Base-by-base conservation (phyloP, 2,797 vertebrate genomes). In the Cyclura pinguis region DNA sequence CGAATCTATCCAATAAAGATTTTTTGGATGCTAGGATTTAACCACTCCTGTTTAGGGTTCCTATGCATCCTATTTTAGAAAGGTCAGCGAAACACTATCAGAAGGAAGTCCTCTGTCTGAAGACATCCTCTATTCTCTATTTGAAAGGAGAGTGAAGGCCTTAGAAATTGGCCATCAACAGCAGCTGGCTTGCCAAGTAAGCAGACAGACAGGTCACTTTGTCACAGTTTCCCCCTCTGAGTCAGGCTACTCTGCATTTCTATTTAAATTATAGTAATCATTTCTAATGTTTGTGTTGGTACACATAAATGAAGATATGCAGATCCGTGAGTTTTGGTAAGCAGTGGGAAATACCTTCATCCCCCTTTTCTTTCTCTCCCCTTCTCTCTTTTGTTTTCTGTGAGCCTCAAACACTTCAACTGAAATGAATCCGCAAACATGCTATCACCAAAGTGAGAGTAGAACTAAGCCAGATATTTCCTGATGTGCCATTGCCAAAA, bases 271-370 rank as follows among this genome's bases (percentile, higher is more conserved):
- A 87, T 14, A 50, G 18, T 8, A 80, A 77, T 64, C 3, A 7
- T 87, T 83, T 83, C 24, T 62, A 77, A 78, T n/a, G 9, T 77
- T 47, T 32, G n/a, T 35, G 20, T 62, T n/a, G 12, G 59, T 64
- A n/a, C 5, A n/a, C 57, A 77, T 35, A 87, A 42, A 64, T 87
- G 12, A 50, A 38, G 42, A 57, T 59, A 35, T 57, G 18, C 52
- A 55, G 32, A 81, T 81, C 55, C n/a, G 50, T 78, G 42, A 27
- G n/a, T 7, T 8, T 73, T 91, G 10, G 67, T 32, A 18, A 10
- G 67, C 10, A 47, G 42, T 47, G 42, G 42, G 4, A 47, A 47
- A 0, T 0, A 1, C 5, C 9, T 88, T 32, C 9, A 1, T 27
- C 64, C 7, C 8, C 27, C 1, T 3, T 3, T 4, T 74, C 29